A percentile compares a stretch with the other conserved stretches of the same genome.
phyloP scores from a whole-genome alignment of 2,113 vertebrate genomes.

The Egretta garzetta region DNA sequence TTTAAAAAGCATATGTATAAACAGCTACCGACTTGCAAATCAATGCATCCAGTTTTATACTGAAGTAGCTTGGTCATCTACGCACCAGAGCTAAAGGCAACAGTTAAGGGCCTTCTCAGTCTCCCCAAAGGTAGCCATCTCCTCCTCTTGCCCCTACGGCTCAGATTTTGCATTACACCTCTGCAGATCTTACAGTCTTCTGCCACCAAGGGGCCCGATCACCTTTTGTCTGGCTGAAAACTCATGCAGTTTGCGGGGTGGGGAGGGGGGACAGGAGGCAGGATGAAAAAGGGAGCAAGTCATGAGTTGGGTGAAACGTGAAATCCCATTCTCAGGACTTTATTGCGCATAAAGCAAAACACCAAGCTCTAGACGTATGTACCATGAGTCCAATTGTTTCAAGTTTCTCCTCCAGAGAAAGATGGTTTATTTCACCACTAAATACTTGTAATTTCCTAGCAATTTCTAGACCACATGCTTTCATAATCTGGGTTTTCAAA shows the following conservation, averaged over 20 bases:
- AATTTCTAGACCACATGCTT: neutral
- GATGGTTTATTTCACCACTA: neutral
- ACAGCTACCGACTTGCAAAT: neutral
- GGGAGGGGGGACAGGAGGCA: neutral
- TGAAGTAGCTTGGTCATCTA: neutral
- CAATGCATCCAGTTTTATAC: neutral
- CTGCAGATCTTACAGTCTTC: neutral
- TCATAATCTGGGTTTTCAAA: neutral
- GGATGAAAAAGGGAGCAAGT: neutral
- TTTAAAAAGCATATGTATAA: neutral
- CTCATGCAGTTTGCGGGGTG: rapidly evolving
- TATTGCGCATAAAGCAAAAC: neutral
- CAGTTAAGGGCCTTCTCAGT: neutral
- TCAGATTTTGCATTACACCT: neutral
- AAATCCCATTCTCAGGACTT: neutral
- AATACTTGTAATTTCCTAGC: neutral
- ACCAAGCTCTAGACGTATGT: neutral
- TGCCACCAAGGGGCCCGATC: neutral
- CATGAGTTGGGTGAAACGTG: neutral
- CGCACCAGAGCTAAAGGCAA: neutral
- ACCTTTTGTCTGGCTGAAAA: neutral
- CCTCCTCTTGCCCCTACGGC: neutral
- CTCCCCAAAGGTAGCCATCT: neutral
- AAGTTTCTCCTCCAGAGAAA: neutral
- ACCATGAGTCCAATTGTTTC: neutral